Conservation (phyloP, 2,888 invertebrate genomes). For the Acleris sparsana region DNA sequence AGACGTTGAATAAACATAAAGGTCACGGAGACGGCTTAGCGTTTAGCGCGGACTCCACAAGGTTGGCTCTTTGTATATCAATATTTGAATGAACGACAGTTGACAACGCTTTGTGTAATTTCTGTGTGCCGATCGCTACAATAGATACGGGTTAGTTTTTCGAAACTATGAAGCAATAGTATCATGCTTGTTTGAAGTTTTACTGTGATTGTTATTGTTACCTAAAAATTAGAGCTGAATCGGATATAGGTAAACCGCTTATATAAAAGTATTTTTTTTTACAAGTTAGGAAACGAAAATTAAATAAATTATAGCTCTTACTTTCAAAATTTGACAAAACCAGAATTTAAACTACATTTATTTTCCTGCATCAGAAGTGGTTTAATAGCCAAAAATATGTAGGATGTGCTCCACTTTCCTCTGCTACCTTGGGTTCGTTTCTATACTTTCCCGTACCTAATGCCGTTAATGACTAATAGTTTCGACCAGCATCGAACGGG, state of each 20-base stretch:
- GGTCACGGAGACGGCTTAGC: slow-evolving; percentile 21
- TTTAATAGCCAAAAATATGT: background rate
- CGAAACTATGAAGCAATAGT: slow-evolving; percentile 24
- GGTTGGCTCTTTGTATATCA: slow-evolving; percentile 27
- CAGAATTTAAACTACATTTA: no score
- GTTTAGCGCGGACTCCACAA: slow-evolving; percentile 14
- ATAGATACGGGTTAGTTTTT: slow-evolving; percentile 13
- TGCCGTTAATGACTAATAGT: slow-evolving; percentile 19
- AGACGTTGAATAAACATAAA: slow-evolving; percentile 29
- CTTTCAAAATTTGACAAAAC: no score
- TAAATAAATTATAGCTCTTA: no score
- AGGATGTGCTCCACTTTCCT: background rate
- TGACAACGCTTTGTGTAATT: slow-evolving; percentile 18
- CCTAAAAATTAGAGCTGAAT: no score
- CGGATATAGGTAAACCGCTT: no score
- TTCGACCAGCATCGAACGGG: slow-evolving; percentile 25
- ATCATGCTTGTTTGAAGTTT: background rate
- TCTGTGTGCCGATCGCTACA: slow-evolving; percentile 3
- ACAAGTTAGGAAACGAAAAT: no score
- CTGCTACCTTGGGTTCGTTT: background rate
- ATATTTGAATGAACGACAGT: slow-evolving; percentile 25
- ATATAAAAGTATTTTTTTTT: no score
- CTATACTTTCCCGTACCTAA: background rate
- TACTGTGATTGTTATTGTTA: no score
- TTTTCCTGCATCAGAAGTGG: no score